Base-by-base conservation (phyloP, 2,888 invertebrate genomes). In the Morinoia aosen region DNA sequence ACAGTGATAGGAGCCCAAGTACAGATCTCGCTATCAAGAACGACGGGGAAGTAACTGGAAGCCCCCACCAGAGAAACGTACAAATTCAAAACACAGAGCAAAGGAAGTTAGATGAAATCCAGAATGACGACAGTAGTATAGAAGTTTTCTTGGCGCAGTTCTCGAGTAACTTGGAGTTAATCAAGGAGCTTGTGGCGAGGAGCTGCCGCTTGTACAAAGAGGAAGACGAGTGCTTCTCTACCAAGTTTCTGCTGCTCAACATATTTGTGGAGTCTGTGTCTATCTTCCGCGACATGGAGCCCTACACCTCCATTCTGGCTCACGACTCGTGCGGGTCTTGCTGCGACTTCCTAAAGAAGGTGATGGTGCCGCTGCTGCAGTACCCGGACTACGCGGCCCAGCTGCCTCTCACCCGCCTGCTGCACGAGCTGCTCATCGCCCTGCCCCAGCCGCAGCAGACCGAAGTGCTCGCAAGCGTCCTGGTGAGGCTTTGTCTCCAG, bases 371-470 rank as follows among this genome's bases (percentile, higher is more conserved):
- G 33, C 93, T 93, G 57, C 57, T 93, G 25, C 57, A 57, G 93
- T 93, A 93, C 57, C 93, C 93, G 11, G 93, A 93, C 93, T 93
- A 93, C 33, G 93, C 93, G 5, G 93, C 93, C 12, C 93, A 93
- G 93, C 93, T 58, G n/a, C 93, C 16, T 3, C 93, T 93, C 57
- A 93, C 93, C 58, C 56, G 33, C 25, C 57, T 93, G n/a, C 93
- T 93, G 57, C 93, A 93, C 33, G 93, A 93, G n/a, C 93, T 93
- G 19, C 57, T 93, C 48, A 39, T 93, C n/a, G 57, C 93, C 5
- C 14, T 93, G 48, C 56, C 57, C 33, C 57, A 93, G 56, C 33
- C 11, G 0, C 25, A 93, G 58, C 93, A 93, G 57, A 57, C 33
- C 12, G 48, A 93, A 93, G 93, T 57, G 25, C 57, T 93, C 5